A percentile compares a stretch with the other conserved stretches of the same genome.
phyloP scores from a whole-genome alignment of 1,140 invertebrate species.

The Sesamia nonagrioides region DNA sequence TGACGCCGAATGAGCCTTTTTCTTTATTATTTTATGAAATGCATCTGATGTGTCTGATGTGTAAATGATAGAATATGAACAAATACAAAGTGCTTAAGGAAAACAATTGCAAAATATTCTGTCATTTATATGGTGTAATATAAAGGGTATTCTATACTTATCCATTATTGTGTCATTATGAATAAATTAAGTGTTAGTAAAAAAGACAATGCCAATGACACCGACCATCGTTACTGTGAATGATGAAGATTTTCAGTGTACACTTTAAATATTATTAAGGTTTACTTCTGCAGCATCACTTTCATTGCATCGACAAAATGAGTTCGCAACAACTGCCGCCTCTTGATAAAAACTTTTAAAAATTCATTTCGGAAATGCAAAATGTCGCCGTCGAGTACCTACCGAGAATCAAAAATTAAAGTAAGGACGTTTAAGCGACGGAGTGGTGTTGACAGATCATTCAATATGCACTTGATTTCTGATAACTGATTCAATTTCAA shows the following conservation, averaged over 20 bases:
- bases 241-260: background rate
- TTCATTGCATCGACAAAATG: background rate
- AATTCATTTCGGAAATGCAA: background rate
- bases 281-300: background rate
- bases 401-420: conserved; percentile 25
- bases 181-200: too few relatives aligned
- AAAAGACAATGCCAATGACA: too few relatives aligned
- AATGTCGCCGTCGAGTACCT: background rate
- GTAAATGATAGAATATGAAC: too few relatives aligned
- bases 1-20: too few relatives aligned
- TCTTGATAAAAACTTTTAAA: background rate
- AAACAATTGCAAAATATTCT: too few relatives aligned
- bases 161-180: too few relatives aligned
- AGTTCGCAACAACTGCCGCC: background rate
- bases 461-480: conserved; percentile 27
- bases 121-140: too few relatives aligned
- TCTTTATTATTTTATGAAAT: too few relatives aligned
- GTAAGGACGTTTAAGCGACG: background rate
- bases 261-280: background rate
- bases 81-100: too few relatives aligned
- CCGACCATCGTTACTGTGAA: background rate
- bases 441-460: conserved; percentile 31
- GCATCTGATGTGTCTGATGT: too few relatives aligned
- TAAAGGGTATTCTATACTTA: too few relatives aligned
- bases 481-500: conserved; percentile 33